A percentile compares a stretch with the other conserved stretches of the same genome.
Conservation (phyloP, 92 coral and sea anemone species). For the Parazoanthus atlanticus region DNA sequence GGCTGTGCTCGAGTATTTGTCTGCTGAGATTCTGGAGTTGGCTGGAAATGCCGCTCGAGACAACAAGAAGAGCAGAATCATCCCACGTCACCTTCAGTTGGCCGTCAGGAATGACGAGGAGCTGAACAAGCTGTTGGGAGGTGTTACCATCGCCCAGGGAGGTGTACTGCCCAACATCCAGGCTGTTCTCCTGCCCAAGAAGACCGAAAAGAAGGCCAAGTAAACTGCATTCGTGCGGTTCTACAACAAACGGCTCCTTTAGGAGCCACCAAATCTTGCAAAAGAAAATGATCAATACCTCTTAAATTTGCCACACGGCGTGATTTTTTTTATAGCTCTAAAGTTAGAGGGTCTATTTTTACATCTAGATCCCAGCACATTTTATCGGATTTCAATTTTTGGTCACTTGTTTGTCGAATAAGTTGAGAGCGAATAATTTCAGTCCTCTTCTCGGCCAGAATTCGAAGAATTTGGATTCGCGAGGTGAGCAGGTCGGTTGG, state of each 20-base stretch:
- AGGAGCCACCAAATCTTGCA: constrained; percentile 70
- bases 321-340: no score
- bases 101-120: constrained; percentile 85
- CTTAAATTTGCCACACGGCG: no score
- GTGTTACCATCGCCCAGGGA: constrained; percentile 82
- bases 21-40: constrained; percentile 81
- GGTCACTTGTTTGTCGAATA: no score
- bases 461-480: no score
- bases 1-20: constrained; percentile 79
- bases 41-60: constrained; percentile 89
- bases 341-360: no score
- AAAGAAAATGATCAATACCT: constrained; percentile 27
- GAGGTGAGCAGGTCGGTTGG: no score
- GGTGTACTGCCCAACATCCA: constrained; percentile 86
- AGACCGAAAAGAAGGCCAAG: constrained; percentile 58
- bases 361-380: no score
- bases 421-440: no score
- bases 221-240: no score
- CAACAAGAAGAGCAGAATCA: constrained; percentile 79
- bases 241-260: constrained; percentile 69
- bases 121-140: constrained; percentile 74
- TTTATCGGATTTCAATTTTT: no score
- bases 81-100: constrained; percentile 80
- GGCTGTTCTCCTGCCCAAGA: constrained; percentile 79
- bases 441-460: no score